Conservation (phyloP, 2,888 invertebrate genomes). For the Ophion costatus region DNA sequence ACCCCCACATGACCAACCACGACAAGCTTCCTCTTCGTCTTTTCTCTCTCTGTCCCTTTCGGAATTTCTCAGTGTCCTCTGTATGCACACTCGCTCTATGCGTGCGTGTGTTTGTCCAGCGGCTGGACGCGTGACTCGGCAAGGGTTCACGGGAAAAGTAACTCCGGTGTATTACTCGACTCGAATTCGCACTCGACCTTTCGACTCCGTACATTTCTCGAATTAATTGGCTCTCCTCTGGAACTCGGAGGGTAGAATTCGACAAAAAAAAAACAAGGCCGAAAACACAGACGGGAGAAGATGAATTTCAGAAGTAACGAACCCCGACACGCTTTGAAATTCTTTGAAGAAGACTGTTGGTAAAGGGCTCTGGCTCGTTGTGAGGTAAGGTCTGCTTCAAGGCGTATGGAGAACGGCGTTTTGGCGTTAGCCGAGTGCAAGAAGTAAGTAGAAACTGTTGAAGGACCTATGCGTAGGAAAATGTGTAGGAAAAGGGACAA, state of each 20-base stretch:
- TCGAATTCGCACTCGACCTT: conserved; percentile 64
- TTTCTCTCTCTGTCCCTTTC: conserved; percentile 23
- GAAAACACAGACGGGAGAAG: not conserved
- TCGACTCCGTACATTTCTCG: conserved; percentile 65
- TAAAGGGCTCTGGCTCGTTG: not conserved
- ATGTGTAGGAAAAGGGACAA: not conserved
- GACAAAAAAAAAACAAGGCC: not conserved
- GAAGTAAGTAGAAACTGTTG: too few relatives aligned
- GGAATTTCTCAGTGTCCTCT: conserved; percentile 46
- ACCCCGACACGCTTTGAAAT: not conserved
- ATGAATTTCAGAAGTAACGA: conserved; percentile 16
- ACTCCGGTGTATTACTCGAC: conserved; percentile 55
- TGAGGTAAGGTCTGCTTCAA: too few relatives aligned
- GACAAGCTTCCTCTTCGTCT: conserved; percentile 52
- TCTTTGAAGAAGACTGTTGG: not conserved
- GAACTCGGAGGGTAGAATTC: conserved; percentile 41
- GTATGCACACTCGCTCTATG: conserved; percentile 9
- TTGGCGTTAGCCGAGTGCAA: too few relatives aligned
- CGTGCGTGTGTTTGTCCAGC: not conserved
- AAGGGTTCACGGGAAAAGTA: conserved; percentile 59
- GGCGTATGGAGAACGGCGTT: too few relatives aligned
- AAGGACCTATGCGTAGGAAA: too few relatives aligned
- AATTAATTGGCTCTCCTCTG: conserved; percentile 62
- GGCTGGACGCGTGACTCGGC: conserved; percentile 61
- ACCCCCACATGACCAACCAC: conserved; percentile 47